phyloP scores from a whole-genome alignment of 2,888 invertebrate species.

The Drosophila kanekoi region DNA sequence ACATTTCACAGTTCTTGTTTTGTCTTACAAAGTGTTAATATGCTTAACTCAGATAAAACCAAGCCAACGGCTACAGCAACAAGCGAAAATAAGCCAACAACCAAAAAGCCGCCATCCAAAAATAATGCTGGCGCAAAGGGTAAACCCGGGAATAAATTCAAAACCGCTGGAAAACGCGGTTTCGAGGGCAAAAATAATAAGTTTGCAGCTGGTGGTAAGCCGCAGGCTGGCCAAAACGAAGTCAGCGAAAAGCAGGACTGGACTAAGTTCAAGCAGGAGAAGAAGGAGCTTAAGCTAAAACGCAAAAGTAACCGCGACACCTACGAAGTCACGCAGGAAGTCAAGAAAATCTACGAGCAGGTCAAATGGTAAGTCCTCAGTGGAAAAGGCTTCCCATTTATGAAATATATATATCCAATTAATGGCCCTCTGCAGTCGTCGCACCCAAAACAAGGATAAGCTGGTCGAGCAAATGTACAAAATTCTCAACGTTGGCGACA shows the following conservation, averaged over 20 bases:
- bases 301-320: slow-evolving; percentile 87
- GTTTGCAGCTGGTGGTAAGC: background rate
- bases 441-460: slow-evolving; percentile 84
- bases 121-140: background rate
- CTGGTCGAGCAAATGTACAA: slow-evolving; percentile 87
- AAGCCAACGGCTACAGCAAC: background rate
- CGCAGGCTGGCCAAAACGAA: background rate
- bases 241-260: slow-evolving; percentile 88
- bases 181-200: slow-evolving; percentile 27
- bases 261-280: slow-evolving; percentile 91
- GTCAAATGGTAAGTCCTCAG: slow-evolving; percentile 79
- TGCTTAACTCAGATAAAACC: slow-evolving; percentile 15
- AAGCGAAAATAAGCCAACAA: background rate
- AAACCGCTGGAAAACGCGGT: slow-evolving; percentile 6
- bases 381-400: background rate
- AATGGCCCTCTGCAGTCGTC: slow-evolving; percentile 57
- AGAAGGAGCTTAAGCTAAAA: slow-evolving; percentile 89
- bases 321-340: slow-evolving; percentile 86
- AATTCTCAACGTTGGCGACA: slow-evolving; percentile 87
- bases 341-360: slow-evolving; percentile 88
- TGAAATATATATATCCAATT: background rate
- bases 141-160: slow-evolving; percentile 20
- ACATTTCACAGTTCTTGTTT: background rate
- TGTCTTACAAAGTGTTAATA: background rate
- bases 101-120: background rate